Evolutionary conservation across 2,797 vertebrate genomes (phyloP).

Genomic region (Potorous gilbertii): DNA sequence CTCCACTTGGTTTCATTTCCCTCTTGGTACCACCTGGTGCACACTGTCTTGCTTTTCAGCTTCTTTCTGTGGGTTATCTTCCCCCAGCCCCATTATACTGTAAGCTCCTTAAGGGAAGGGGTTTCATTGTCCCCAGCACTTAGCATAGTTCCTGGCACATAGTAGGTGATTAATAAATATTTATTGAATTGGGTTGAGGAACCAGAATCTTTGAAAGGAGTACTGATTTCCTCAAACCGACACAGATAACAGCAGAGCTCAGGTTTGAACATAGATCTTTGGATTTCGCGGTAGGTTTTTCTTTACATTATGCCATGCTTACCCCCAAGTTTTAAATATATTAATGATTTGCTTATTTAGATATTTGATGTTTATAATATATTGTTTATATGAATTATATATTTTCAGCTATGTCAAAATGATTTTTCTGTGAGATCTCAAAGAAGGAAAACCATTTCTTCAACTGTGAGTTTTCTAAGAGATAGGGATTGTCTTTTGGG

Average conservation of each 20-base stretch:
- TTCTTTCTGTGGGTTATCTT: not conserved
- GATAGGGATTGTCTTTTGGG: not conserved
- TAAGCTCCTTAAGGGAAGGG: not conserved
- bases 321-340: not conserved
- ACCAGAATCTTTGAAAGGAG: not conserved
- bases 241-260: not conserved
- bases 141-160: not conserved
- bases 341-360: not conserved
- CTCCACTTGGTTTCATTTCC: not conserved
- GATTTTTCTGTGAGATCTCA: not conserved
- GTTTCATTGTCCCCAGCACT: not conserved
- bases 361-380: not conserved
- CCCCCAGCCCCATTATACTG: not conserved
- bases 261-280: not conserved
- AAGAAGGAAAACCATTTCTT: not conserved
- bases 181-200: not conserved
- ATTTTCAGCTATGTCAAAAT: not conserved
- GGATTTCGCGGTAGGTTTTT: not conserved
- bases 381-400: not conserved
- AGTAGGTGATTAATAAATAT: not conserved
- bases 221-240: not conserved
- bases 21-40: not conserved
- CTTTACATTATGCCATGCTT: not conserved
- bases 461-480: not conserved
- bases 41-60: not conserved